Evolutionary conservation across 1,140 invertebrate genomes (phyloP), one percentile per base, ranked within the genome.

Genomic region (Drosophila truncata): DNA sequence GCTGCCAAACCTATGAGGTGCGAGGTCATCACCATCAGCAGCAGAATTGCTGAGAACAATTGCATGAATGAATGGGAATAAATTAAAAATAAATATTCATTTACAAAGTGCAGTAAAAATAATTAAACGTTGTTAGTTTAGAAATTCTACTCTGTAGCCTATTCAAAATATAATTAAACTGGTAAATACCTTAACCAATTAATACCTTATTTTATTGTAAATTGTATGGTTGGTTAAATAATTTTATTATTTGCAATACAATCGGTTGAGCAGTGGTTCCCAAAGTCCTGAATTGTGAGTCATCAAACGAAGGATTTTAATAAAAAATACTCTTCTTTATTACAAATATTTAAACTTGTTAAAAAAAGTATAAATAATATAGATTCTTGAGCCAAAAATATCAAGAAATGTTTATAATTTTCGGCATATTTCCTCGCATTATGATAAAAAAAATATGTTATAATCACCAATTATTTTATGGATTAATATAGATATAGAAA

Each of bases 1-100:
- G 52, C 33, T 11, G 20, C 18, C 10, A 44, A 44, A 31, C 18
- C 16, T 18, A 29, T 13, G 46, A 61, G 59, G 29, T 25, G 62
- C 39, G 20, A 42, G 29, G 29, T 39, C 13, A 33, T 29, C 29
- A 23, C 23, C 33, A 44, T 23, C 33, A 20, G 11, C 39, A 6
- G 8, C 29, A 9, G 5, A 33, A 33, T 23, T 33, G 8, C 27
- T 41, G 52, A 23, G 35, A 63, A 20, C 10, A 50, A 31, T 49
- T 55, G 33, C 18, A 54, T 23, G 20, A 37, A 35, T 54, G 31
- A 35, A 10, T 54, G 18, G 1, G 20, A 37, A 55, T 55, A 39
- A 37, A 37, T 55, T 55, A 55, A 25, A 31, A 50, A 50, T 31
- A 49, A 18, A 18, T 46, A 20, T 46, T 31, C 6, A 59, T 18